Percentiles rank a stretch among this genome's conserved stretches.
phyloP scores from a whole-genome alignment of 2,888 invertebrate species.

The Polia nebulosa region DNA sequence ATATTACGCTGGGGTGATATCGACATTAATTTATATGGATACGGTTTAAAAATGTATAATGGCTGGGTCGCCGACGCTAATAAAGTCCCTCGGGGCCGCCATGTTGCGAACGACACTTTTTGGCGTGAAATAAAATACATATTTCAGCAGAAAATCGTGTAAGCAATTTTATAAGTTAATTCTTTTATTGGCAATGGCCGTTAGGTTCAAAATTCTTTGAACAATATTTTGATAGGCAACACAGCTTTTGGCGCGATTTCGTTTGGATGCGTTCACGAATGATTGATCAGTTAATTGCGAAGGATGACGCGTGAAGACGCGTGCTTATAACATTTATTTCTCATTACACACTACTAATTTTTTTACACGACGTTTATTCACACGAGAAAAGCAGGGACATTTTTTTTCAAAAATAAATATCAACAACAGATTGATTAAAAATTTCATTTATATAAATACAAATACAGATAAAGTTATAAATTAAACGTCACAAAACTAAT shows the following conservation, averaged over 20 bases:
- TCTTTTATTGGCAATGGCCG: slow-evolving; percentile 46
- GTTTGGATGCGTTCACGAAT: slow-evolving; percentile 67
- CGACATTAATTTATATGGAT: slow-evolving; percentile 91
- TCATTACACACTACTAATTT: slow-evolving; percentile 67
- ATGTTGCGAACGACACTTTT: slow-evolving; percentile 75
- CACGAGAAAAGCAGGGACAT: background rate
- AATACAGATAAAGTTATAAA: slow-evolving; percentile 53
- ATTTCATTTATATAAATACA: slow-evolving; percentile 29
- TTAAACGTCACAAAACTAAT: slow-evolving; percentile 62
- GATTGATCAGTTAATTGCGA: slow-evolving; percentile 82
- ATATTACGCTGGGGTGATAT: slow-evolving; percentile 90
- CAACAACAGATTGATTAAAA: background rate
- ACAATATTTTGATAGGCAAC: slow-evolving; percentile 45
- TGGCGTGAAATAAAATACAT: slow-evolving; percentile 76
- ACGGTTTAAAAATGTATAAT: slow-evolving; percentile 91
- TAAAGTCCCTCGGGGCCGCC: slow-evolving; percentile 85
- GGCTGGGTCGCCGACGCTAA: slow-evolving; percentile 86
- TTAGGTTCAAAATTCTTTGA: slow-evolving; percentile 52
- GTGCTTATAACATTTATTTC: slow-evolving; percentile 73
- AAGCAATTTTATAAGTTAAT: slow-evolving; percentile 59
- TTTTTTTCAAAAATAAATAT: background rate
- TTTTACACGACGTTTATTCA: slow-evolving; percentile 27
- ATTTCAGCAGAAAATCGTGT: slow-evolving; percentile 58
- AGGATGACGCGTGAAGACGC: slow-evolving; percentile 69
- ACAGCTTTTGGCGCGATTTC: slow-evolving; percentile 54